A percentile compares a stretch with the other conserved stretches of the same genome.
Evolutionary conservation across 2,113 vertebrate genomes (phyloP).

Genomic region (Periophthalmus modestus): DNA sequence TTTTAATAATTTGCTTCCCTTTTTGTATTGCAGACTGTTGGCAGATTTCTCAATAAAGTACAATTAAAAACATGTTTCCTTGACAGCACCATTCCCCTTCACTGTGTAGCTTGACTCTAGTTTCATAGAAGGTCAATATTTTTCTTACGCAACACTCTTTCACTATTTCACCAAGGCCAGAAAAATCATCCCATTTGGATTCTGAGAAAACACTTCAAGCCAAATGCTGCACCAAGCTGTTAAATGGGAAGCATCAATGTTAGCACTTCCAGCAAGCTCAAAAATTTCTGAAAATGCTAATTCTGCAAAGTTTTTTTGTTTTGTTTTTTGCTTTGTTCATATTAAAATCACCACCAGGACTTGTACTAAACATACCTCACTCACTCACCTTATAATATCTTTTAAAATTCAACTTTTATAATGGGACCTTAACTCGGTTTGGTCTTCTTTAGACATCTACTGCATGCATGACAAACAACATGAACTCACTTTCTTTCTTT

Average conservation of each 20-base stretch:
- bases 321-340: background rate
- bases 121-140: background rate
- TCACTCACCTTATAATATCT: background rate
- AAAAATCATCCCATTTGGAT: background rate
- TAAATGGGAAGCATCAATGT: background rate
- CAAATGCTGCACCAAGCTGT: constrained; percentile 2
- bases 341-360: background rate
- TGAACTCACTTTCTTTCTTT: background rate
- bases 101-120: background rate
- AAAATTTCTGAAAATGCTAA: background rate
- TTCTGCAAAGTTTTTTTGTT: background rate
- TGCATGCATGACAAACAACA: background rate
- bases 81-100: background rate
- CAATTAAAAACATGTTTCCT: background rate
- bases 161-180: background rate
- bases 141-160: background rate
- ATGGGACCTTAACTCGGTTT: background rate
- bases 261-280: background rate
- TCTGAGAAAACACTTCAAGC: background rate
- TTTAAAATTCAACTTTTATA: background rate
- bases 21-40: background rate
- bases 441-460: background rate
- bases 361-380: background rate
- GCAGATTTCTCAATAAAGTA: background rate
- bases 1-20: background rate